A percentile compares a stretch with the other conserved stretches of the same genome.
Evolutionary conservation across 2,888 invertebrate genomes (phyloP).

Genomic region (Phrixothrix hirtus): DNA sequence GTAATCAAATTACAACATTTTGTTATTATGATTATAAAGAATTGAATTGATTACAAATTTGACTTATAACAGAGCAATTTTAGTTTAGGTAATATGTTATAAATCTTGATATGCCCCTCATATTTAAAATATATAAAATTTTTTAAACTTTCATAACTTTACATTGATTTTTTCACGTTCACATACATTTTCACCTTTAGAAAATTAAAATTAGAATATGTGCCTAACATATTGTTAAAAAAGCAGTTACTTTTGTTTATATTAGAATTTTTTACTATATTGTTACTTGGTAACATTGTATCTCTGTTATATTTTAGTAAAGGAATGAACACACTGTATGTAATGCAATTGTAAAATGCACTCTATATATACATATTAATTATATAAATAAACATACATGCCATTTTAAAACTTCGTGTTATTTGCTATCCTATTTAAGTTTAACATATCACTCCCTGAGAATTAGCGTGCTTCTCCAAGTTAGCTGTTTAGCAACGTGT

Average conservation of each 20-base stretch:
- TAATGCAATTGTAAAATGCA: slow-evolving; percentile 57
- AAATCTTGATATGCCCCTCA: too few species aligned
- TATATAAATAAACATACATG: slow-evolving; percentile 53
- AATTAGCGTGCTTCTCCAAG: too few species aligned
- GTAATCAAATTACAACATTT: slow-evolving; percentile 53
- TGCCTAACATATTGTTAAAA: slow-evolving; percentile 30
- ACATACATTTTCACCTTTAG: too few species aligned
- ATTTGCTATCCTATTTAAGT: neutral
- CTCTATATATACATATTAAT: slow-evolving; percentile 49
- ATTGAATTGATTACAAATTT: slow-evolving; percentile 22
- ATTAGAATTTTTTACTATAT: slow-evolving; percentile 26
- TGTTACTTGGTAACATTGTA: slow-evolving; percentile 22
- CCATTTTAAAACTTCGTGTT: slow-evolving; percentile 41
- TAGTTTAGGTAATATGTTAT: too few species aligned
- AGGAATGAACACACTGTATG: slow-evolving; percentile 53
- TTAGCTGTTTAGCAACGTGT: too few species aligned
- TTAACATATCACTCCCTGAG: too few species aligned
- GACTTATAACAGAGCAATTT: slow-evolving; percentile 33
- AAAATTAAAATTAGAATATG: slow-evolving; percentile 19
- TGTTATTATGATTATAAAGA: slow-evolving; percentile 51
- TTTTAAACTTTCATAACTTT: too few species aligned
- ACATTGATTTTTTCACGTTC: too few species aligned
- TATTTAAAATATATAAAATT: too few species aligned
- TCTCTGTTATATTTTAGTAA: slow-evolving; percentile 39
- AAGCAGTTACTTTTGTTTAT: slow-evolving; percentile 20